Conservation (phyloP, 2,113 vertebrate genomes). For the Isichthys henryi region DNA sequence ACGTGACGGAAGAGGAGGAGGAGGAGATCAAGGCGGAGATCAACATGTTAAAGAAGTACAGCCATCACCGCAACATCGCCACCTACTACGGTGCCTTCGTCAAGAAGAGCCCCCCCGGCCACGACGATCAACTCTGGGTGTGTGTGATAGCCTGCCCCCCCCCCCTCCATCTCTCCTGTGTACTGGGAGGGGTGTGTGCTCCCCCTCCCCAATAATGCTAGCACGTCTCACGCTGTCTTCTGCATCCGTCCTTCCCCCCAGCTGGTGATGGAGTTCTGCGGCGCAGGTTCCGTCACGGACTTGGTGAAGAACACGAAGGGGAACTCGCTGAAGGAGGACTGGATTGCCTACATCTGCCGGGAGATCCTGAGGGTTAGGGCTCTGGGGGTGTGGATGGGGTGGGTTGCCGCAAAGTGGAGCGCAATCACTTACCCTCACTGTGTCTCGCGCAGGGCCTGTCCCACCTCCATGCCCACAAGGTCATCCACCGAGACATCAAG, state of each 20-base stretch:
- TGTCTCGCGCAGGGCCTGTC: slow-evolving; percentile 68
- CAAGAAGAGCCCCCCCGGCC: slow-evolving; percentile 88
- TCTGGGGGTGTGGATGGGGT: background rate
- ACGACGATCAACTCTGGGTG: slow-evolving; percentile 90
- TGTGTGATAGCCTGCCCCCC: background rate
- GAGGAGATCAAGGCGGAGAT: slow-evolving; percentile 93
- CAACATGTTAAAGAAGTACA: slow-evolving; percentile 93
- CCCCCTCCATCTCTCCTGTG: background rate
- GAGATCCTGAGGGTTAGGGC: slow-evolving; percentile 78
- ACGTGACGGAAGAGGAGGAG: slow-evolving; percentile 87
- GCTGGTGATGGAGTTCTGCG: slow-evolving; percentile 93
- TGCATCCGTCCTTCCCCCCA: slow-evolving; percentile 23
- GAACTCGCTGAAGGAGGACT: slow-evolving; percentile 83
- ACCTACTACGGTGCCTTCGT: slow-evolving; percentile 90
- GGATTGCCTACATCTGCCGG: slow-evolving; percentile 86
- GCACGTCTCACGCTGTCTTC: background rate
- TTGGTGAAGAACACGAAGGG: slow-evolving; percentile 89
- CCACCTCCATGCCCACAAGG: slow-evolving; percentile 84
- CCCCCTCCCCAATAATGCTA: background rate
- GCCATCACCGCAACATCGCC: slow-evolving; percentile 88
- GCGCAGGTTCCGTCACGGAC: slow-evolving; percentile 83
- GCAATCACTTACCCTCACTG: background rate
- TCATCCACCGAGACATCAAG: slow-evolving; percentile 90
- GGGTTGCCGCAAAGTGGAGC: background rate
- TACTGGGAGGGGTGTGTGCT: background rate